Evolutionary conservation across 2,888 invertebrate genomes (phyloP), one percentile per base, ranked within the genome.

Genomic region (Choristoneura rosaceana): DNA sequence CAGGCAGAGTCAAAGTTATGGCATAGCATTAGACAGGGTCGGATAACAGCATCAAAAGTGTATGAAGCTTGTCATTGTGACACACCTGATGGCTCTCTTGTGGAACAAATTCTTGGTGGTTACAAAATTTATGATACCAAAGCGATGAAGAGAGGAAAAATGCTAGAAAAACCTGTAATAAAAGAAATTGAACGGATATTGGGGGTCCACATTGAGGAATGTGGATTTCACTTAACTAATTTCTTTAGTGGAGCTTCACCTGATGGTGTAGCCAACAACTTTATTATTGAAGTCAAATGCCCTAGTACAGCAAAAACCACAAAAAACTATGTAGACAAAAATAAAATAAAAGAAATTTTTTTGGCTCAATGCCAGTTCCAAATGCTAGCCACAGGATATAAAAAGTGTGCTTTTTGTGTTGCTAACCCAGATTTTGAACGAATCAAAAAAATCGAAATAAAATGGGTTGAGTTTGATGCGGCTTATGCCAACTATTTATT

Each of bases 401-500:
- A 68, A 14, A 76, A 73, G 59, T 73, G 63, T 17, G 33, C 73
- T 4, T 76, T 76, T 58, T 74, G 74, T 63, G 55, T 76, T 15
- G 74, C 74, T 25, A 73, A 76, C 52, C 75, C 75, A 25, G 38
- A 43, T 0, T 75, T 76, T 60, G 74, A 76, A 66, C 33, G n/a
- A 52, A 76, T 63, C 34, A 73, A 70, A 64, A 58, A 50, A 60
- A 5, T 60, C 0, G 9, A 62, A 8, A 47, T 47, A 2, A 25
- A 45, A 2, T 64, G 71, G 64, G 8, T 70, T 1, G n/a, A 69
- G 4, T 74, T 69, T 67, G 69, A 75, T 52, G 17, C 50, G 43
- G 41, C 12, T 5, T 69, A 64, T 66, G 59, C 63, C 12, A 41
- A 66, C 4, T 66, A 69, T 15, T 34, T 73, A 25, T 34, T 75